These are phyloP conservation scores for Eupithecia subfuscata DNA, from an alignment of 2,888 invertebrate species.

Conservation along the genomic window DNA sequence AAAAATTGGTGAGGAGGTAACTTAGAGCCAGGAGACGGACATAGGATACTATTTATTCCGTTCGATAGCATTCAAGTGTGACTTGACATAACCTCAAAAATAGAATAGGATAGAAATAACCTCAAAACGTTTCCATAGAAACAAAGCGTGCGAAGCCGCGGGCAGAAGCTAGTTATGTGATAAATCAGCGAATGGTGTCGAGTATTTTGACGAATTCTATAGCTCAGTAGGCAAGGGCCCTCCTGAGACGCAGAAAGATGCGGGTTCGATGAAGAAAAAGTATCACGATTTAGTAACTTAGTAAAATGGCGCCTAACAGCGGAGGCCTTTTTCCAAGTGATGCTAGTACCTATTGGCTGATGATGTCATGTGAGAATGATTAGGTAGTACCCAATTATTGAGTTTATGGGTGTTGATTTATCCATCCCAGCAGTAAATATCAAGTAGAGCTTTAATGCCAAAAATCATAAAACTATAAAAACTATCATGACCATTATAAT, in stretches of 20 bases:
- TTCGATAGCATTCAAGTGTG: too few relatives aligned
- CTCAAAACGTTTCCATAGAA: too few relatives aligned
- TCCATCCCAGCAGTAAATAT: not conserved
- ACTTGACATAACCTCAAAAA: too few relatives aligned
- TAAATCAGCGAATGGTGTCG: not conserved
- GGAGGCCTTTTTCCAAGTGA: not conserved
- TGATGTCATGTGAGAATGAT: not conserved
- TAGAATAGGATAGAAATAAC: too few relatives aligned
- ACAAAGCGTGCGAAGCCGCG: too few relatives aligned
- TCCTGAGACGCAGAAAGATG: not conserved
- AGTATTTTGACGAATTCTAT: not conserved
- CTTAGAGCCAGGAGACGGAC: too few relatives aligned
- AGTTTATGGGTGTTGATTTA: not conserved
- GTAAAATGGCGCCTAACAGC: not conserved
- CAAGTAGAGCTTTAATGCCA: not conserved
- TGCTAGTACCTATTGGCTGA: not conserved
- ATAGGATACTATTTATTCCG: too few relatives aligned
- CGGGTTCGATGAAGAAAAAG: not conserved
- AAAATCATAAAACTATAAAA: not conserved
- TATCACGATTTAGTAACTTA: not conserved
- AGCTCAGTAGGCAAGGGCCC: not conserved
- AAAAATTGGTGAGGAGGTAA: too few relatives aligned
- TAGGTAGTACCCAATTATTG: not conserved
- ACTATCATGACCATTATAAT: not conserved
- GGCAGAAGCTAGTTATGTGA: too few relatives aligned